These are phyloP conservation scores for Lampropteryx suffumata DNA, from an alignment of 2,888 invertebrate genomes.

Conservation along the genomic window DNA sequence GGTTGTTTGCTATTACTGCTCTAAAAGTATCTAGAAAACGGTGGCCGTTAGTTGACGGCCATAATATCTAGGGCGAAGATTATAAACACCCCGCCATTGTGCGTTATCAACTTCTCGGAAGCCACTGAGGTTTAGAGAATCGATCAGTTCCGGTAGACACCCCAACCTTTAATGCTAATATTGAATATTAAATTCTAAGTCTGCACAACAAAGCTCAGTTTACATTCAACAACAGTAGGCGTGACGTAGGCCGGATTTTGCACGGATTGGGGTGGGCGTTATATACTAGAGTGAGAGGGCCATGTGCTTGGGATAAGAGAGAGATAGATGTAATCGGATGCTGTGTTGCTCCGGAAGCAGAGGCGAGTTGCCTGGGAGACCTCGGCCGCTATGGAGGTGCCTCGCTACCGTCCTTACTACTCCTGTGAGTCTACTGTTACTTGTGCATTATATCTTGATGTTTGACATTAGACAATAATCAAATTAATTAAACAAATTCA, in stretches of 20 bases:
- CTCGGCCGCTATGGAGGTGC: constrained; percentile 78
- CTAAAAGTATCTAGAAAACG: no score
- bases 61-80: no score
- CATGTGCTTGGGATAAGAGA: constrained; percentile 29
- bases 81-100: no score
- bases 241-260: not conserved
- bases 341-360: constrained; percentile 52
- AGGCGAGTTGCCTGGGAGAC: constrained; percentile 77
- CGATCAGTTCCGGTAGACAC: not conserved
- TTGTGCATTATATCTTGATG: constrained; percentile 2
- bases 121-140: no score
- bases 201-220: not conserved
- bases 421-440: constrained; percentile 66
- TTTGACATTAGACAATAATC: not conserved
- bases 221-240: not conserved
- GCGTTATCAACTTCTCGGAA: no score
- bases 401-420: constrained; percentile 76
- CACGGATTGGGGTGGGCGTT: constrained; percentile 48
- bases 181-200: not conserved
- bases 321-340: constrained; percentile 32
- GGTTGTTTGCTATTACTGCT: no score
- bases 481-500: no score
- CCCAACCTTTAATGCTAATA: no score
- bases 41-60: no score
- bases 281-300: constrained; percentile 35